phyloP scores from a whole-genome alignment of 2,797 vertebrate genomes.

The Poeciliopsis presidionis region DNA sequence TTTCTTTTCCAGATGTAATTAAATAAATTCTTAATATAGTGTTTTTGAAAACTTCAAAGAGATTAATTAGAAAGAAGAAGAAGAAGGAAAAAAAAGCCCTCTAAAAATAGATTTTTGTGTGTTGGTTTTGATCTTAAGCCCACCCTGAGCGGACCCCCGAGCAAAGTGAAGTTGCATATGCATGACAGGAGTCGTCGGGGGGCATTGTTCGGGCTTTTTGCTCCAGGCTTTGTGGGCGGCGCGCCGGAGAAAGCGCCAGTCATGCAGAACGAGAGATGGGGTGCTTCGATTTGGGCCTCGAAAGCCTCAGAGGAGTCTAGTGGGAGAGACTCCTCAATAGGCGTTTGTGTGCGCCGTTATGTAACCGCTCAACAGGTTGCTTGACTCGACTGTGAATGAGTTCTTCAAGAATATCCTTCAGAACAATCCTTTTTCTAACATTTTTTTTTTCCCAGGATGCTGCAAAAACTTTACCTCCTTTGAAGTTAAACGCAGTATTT shows the following conservation, averaged over 20 bases:
- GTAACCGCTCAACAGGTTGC: conserved; percentile 33
- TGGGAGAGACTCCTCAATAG: background rate
- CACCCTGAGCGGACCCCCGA: conserved; percentile 14
- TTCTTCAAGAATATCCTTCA: background rate
- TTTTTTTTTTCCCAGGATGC: background rate
- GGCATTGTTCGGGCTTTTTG: conserved; percentile 41
- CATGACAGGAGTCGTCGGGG: conserved; percentile 48
- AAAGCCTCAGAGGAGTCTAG: background rate
- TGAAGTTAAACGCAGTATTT: background rate
- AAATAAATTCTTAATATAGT: background rate
- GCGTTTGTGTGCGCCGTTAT: conserved; percentile 44
- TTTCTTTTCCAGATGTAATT: background rate
- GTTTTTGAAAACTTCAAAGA: background rate
- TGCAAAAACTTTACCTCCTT: background rate
- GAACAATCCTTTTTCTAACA: background rate
- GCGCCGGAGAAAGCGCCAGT: conserved; percentile 37
- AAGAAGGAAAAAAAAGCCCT: too few relatives aligned
- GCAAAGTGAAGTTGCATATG: conserved; percentile 36
- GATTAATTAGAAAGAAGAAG: background rate
- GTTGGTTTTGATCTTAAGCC: background rate
- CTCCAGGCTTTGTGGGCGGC: conserved; percentile 36
- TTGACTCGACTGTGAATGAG: conserved; percentile 1
- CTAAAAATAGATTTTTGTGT: background rate
- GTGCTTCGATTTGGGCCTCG: conserved; percentile 6
- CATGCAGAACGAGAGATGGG: conserved; percentile 44